Base-by-base conservation (phyloP, 1,140 invertebrate genomes). In the Panonychus citri region DNA sequence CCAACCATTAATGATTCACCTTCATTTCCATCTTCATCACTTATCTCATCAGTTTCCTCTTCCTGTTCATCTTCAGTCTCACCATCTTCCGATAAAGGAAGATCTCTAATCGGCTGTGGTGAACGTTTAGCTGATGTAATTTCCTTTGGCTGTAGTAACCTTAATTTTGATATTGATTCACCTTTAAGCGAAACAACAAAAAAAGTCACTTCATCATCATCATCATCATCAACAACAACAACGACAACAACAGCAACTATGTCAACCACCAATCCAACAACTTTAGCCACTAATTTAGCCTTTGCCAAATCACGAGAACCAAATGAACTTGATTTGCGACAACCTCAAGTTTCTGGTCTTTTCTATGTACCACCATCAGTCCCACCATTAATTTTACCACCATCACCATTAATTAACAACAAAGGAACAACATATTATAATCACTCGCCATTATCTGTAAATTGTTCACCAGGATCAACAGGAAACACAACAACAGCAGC, bases 51-150 rank as follows among this genome's bases (percentile, higher is more conserved):
- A 34, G 30, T 34, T 34, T 34, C 30, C 30, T 34, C 30, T 30
- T 24, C 17, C 7, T 30, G 15, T 54, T 54, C 28, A 48, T 34
- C 30, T 7, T 34, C 30, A 12, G 30, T 34, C 5, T 34, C 30
- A 34, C 30, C 30, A 34, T 34, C 30, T 12, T 34, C 30, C 30
- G 30, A 34, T 7, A 34, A 5, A 7, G 30, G 30, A 7, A 5
- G 30, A 34, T 34, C 5, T 12, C n/a, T n/a, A n/a, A 46, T 17
- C 17, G 56, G 52, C 19, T 12, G 1, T 8, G 56, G 52, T 24
- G 56, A 57, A 40, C 26, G 34, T 3, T 40, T 57, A 19, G 19
- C 37, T 46, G 56, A 57, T 48, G 43, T 57, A 26, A 51, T 57
- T 30, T 42, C 34, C 30, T 57, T 52, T 28, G 56, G 56, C 15